Percentiles rank a stretch among this genome's conserved stretches.
phyloP scores from a whole-genome alignment of 2,113 vertebrate species.

The Dendrocopos noguchii region DNA sequence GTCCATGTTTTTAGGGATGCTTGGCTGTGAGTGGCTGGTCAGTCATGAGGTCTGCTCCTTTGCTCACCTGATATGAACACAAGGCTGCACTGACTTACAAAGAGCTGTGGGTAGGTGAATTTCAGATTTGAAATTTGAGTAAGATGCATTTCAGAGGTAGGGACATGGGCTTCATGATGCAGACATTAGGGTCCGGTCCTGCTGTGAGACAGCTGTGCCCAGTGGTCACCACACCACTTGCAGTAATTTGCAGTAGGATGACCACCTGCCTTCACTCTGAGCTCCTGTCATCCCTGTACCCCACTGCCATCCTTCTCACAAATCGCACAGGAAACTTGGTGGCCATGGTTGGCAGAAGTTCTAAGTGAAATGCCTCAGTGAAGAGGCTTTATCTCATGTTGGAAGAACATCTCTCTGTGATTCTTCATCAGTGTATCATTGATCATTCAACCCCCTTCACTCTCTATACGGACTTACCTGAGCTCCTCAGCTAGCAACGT shows the following conservation, averaged over 20 bases:
- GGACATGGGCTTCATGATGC: background rate
- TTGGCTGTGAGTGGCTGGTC: background rate
- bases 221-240: accelerated
- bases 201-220: background rate
- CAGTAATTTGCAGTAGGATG: background rate
- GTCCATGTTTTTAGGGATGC: background rate
- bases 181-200: background rate
- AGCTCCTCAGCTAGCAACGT: background rate
- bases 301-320: background rate
- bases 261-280: background rate
- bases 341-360: background rate
- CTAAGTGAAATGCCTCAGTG: background rate
- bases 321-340: background rate
- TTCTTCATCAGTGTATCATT: background rate
- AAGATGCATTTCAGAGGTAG: background rate
- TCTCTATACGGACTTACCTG: background rate
- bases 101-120: background rate
- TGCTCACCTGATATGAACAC: background rate
- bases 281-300: background rate
- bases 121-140: background rate
- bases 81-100: background rate
- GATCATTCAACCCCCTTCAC: background rate
- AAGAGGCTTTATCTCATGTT: background rate
- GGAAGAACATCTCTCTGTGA: background rate
- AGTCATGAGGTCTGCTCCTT: background rate